A percentile compares a stretch with the other conserved stretches of the same genome.
phyloP scores from a whole-genome alignment of 2,888 invertebrate genomes.

The Notodonta ziczac region DNA sequence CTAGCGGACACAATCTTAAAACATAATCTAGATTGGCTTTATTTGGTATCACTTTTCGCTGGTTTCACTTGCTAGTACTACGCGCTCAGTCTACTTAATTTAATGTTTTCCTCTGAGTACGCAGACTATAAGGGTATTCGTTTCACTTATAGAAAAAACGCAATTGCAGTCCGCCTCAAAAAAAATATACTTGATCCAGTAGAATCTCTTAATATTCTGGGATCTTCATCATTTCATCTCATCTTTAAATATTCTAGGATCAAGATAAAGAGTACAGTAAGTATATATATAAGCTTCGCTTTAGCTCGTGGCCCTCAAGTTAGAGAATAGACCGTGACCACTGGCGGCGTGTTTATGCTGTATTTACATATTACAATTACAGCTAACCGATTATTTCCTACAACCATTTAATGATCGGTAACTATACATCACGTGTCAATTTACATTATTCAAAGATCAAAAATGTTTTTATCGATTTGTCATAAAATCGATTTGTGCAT shows the following conservation, averaged over 20 bases:
- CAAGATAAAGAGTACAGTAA: background rate
- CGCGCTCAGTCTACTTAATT: too few species aligned
- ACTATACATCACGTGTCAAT: slow-evolving; percentile 37
- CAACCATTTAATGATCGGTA: slow-evolving; percentile 36
- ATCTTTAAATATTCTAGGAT: background rate
- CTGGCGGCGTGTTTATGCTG: slow-evolving; percentile 31
- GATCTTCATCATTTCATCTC: background rate
- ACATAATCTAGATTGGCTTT: too few species aligned
- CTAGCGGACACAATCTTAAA: too few species aligned
- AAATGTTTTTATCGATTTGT: slow-evolving; percentile 16
- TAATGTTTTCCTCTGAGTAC: too few species aligned
- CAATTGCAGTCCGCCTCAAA: too few species aligned
- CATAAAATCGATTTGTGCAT: slow-evolving; percentile 19
- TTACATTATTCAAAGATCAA: slow-evolving; percentile 21
- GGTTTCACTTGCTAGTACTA: too few species aligned
- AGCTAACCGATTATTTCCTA: slow-evolving; percentile 37
- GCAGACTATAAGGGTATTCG: too few species aligned
- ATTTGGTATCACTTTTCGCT: too few species aligned
- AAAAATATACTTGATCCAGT: too few species aligned
- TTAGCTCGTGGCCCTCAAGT: slow-evolving; percentile 10
- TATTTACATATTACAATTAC: slow-evolving; percentile 45
- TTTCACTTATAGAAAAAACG: too few species aligned
- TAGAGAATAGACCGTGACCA: slow-evolving; percentile 43
- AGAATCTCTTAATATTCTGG: background rate
- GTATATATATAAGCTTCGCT: background rate